Conservation (phyloP, 2,113 vertebrate genomes). For the Austrofundulus limnaeus region DNA sequence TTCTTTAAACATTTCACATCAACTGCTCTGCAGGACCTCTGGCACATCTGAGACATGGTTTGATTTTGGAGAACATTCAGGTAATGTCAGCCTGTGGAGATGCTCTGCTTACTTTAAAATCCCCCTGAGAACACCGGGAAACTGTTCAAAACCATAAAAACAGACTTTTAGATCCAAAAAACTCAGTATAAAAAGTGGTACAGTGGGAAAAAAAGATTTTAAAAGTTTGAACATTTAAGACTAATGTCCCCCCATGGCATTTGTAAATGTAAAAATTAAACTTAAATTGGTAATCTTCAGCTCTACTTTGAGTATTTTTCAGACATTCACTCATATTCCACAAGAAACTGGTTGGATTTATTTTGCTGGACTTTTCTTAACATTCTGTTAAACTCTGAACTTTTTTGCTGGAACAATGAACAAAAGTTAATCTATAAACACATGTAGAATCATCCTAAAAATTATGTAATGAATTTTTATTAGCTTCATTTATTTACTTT, state of each 20-base stretch:
- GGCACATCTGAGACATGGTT: slow-evolving; percentile 8
- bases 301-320: neutral
- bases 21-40: slow-evolving; percentile 22
- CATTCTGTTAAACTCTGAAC: too few relatives aligned
- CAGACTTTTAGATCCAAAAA: neutral
- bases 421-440: too few relatives aligned
- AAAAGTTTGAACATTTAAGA: neutral
- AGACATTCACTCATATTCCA: too few relatives aligned
- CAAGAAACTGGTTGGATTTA: too few relatives aligned
- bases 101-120: neutral
- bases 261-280: too few relatives aligned
- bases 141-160: neutral
- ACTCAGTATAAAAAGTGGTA: neutral
- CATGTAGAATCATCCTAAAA: too few relatives aligned
- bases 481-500: neutral
- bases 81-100: neutral
- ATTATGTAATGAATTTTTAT: too few relatives aligned
- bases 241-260: neutral
- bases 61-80: slow-evolving; percentile 6
- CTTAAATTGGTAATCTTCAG: neutral
- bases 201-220: neutral
- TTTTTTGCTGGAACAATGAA: too few relatives aligned
- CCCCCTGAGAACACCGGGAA: neutral
- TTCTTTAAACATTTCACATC: slow-evolving; percentile 9
- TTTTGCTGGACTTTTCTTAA: too few relatives aligned